Evolutionary conservation across 2,888 invertebrate genomes (phyloP).

Genomic region (Heliconius charithonia): DNA sequence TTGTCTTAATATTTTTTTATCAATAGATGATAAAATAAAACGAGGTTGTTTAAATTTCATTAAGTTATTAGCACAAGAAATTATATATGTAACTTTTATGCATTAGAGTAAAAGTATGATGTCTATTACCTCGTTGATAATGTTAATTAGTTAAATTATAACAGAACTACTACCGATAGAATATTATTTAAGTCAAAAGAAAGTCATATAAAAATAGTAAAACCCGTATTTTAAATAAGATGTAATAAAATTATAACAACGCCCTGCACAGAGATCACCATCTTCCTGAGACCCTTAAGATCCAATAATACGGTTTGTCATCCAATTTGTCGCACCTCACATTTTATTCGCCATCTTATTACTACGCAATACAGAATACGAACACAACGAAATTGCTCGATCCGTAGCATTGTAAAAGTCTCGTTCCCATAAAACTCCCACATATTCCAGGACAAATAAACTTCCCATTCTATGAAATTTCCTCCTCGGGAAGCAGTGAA

Average conservation of each 20-base stretch:
- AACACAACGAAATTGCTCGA: conserved; percentile 76
- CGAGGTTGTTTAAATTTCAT: neutral
- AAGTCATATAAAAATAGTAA: neutral
- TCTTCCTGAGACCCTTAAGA: conserved; percentile 41
- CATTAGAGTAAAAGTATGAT: neutral
- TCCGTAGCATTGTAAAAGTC: conserved; percentile 79
- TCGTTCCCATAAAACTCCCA: conserved; percentile 80
- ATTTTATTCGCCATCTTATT: conserved; percentile 77
- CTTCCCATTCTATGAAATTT: conserved; percentile 81
- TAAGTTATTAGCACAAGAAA: neutral
- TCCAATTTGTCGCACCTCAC: conserved; percentile 79
- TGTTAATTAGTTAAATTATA: no score
- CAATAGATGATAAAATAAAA: neutral
- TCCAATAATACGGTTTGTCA: conserved; percentile 70
- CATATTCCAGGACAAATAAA: conserved; percentile 84
- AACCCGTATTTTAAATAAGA: conserved; percentile 2
- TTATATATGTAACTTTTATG: neutral
- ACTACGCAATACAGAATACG: conserved; percentile 56
- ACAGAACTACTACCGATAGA: neutral
- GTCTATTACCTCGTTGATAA: no score
- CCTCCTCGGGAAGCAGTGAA: conserved; percentile 76
- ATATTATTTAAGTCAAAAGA: neutral
- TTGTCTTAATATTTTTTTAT: neutral
- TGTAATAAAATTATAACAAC: conserved; percentile 5
- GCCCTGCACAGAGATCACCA: conserved; percentile 31